Evolutionary conservation across 2,797 vertebrate genomes (phyloP), one percentile per base, ranked within the genome.

Genomic region (Pygocentrus nattereri): DNA sequence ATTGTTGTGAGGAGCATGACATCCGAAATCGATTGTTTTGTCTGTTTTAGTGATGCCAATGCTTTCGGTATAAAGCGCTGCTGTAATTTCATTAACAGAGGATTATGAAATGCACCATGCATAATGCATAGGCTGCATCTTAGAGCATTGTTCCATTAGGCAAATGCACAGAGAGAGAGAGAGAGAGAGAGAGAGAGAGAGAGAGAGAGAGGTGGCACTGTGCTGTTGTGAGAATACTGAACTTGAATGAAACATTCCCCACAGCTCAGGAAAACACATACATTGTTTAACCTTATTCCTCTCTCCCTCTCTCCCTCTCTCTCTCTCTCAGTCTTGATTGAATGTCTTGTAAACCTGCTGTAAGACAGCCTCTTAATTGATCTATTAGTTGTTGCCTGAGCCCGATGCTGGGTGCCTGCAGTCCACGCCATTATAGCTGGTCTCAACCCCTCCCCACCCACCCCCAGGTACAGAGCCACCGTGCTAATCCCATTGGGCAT

Each of bases 401-500:
- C 87, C 86, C 85, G 78, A 78, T 78, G 77, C 74, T 79, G 83
- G 85, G 84, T 87, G 91, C 85, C 88, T 89, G 85, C 80, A 87
- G 84, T 88, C 84, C 87, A 89, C 91, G 84, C 87, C 88, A 89
- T 93, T 92, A 93, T 91, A 83, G 82, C 58, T 79, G 82, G 85
- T 86, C 85, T 88, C 88, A 88, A 88, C 19, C 44, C 13, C 13
- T 11, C 67, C 65, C 1, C 65, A 41, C 21, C 30, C 30, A 12
- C 72, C 72, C 81, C 76, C 89, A 93, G 90, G 92, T 94, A 91
- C 83, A 79, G 83, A 78, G 67, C 85, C 85, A 81, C 86, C 83
- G 80, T 88, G 86, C 82, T 93, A 93, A 94, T 94, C 91, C 93
- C 90, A 92, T 91, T 89, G 91, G 82, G 74, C 90, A 93, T 91